A percentile compares a stretch with the other conserved stretches of the same genome.
These are phyloP conservation scores for Acronicta alni DNA, from an alignment of 2,888 invertebrate species.

Conservation along the genomic window DNA sequence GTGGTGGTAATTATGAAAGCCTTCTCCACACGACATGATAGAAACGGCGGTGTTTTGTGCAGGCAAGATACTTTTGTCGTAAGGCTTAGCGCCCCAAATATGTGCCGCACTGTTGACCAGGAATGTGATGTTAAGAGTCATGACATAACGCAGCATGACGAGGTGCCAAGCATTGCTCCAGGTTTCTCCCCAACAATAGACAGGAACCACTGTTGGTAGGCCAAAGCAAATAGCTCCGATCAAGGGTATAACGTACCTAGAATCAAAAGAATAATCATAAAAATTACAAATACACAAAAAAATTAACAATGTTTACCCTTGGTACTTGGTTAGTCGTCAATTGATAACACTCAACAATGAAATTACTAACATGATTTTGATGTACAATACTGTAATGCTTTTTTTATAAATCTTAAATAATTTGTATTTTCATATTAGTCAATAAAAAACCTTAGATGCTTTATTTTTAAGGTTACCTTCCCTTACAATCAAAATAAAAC, in stretches of 20 bases:
- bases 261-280: conserved; percentile 30
- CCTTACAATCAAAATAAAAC: too few relatives aligned
- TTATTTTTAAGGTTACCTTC: too few relatives aligned
- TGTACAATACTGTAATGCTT: too few relatives aligned
- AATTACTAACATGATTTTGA: too few relatives aligned
- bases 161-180: conserved; percentile 78
- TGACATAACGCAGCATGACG: conserved; percentile 86
- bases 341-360: too few relatives aligned
- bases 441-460: too few relatives aligned
- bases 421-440: too few relatives aligned
- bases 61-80: conserved; percentile 73
- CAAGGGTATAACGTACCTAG: conserved; percentile 90
- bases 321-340: too few relatives aligned
- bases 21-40: conserved; percentile 66
- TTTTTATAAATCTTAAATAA: too few relatives aligned
- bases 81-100: conserved; percentile 81
- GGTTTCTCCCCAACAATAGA: conserved; percentile 90
- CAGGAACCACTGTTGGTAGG: conserved; percentile 89
- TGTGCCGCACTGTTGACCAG: conserved; percentile 91
- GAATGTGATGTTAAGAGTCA: conserved; percentile 90
- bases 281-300: too few relatives aligned
- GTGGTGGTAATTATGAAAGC: conserved; percentile 75
- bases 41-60: conserved; percentile 59
- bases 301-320: too few relatives aligned
- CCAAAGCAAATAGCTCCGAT: conserved; percentile 87